A percentile compares a stretch with the other conserved stretches of the same genome.
Evolutionary conservation across 2,797 vertebrate genomes (phyloP).

Genomic region (Malurus leucopterus): DNA sequence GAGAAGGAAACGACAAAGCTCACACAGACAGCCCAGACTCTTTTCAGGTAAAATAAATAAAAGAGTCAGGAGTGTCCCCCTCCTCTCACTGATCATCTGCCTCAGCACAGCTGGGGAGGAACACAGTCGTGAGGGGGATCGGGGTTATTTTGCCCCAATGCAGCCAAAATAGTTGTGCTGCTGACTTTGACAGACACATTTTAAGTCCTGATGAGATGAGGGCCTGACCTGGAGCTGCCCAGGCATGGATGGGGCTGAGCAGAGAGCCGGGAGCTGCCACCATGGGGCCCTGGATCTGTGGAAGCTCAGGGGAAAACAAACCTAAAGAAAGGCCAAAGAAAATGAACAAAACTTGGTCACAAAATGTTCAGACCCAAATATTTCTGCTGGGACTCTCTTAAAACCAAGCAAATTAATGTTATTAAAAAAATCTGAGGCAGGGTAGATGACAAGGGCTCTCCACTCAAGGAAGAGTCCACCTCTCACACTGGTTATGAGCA

Average conservation of each 20-base stretch:
- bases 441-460: neutral
- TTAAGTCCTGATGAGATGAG: neutral
- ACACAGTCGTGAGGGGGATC: neutral
- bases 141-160: neutral
- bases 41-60: constrained; percentile 26
- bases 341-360: neutral
- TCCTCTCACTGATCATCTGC: neutral
- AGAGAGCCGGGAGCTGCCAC: neutral
- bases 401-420: neutral
- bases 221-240: neutral
- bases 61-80: neutral
- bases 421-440: neutral
- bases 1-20: neutral
- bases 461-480: neutral
- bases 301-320: neutral
- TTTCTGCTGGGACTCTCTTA: neutral
- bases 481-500: neutral
- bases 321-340: neutral
- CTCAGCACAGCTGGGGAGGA: neutral
- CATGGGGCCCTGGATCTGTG: neutral
- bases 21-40: neutral
- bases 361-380: neutral
- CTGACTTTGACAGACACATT: neutral
- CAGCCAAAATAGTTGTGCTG: neutral
- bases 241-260: neutral